phyloP scores from a whole-genome alignment of 2,797 vertebrate genomes.

The Gorsachius magnificus region DNA sequence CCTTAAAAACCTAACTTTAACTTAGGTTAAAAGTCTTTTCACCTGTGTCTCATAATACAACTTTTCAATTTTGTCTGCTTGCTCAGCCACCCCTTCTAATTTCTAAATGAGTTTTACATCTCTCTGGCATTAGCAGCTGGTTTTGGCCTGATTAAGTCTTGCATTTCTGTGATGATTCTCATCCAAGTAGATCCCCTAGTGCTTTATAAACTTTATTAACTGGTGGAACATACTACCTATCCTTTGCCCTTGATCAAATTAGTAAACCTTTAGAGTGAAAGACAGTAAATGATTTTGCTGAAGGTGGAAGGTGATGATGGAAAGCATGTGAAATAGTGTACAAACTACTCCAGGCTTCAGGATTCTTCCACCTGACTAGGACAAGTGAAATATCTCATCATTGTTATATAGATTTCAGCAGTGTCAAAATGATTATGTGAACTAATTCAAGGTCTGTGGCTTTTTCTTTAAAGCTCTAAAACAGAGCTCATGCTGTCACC shows the following conservation, averaged over 20 bases:
- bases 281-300: constrained; percentile 34
- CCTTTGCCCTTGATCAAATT: constrained; percentile 49
- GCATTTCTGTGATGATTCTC: constrained; percentile 51
- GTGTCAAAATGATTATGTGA: not conserved
- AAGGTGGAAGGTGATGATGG: not conserved
- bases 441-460: not conserved
- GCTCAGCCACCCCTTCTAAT: constrained; percentile 56
- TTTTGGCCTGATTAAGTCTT: constrained; percentile 56
- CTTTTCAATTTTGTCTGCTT: constrained; percentile 50
- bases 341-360: not conserved
- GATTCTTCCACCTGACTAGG: not conserved
- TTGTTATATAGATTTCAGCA: not conserved
- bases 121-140: constrained; percentile 41
- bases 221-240: not conserved
- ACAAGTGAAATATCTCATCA: not conserved
- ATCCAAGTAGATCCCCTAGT: constrained; percentile 47
- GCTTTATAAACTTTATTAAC: constrained; percentile 63
- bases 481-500: not conserved
- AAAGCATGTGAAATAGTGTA: not conserved
- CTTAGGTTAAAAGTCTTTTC: constrained; percentile 21
- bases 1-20: not conserved
- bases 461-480: not conserved
- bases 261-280: constrained; percentile 42
- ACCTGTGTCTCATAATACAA: not conserved
- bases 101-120: constrained; percentile 62